phyloP scores from a whole-genome alignment of 1,140 invertebrate species.

The Hirudo medicinalis region DNA sequence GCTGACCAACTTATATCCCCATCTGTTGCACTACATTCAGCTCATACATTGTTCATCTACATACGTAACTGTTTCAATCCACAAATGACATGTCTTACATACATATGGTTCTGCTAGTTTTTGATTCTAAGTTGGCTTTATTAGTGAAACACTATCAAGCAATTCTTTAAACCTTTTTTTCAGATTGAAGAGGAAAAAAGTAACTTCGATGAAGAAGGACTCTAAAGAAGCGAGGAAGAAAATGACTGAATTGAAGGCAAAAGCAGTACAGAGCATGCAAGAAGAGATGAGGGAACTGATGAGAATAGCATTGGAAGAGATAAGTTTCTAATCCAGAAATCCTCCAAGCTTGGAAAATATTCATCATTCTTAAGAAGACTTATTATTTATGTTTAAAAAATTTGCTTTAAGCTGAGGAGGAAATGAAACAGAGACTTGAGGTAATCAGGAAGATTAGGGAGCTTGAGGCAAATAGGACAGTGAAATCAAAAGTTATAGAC shows the following conservation, averaged over 20 bases:
- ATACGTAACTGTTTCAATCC: background rate
- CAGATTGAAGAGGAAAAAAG: constrained; percentile 32
- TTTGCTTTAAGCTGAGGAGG: constrained; percentile 33
- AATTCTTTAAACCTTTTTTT: background rate
- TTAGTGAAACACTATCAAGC: background rate
- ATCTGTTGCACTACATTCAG: no score
- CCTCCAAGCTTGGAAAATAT: background rate
- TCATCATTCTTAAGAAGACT: background rate
- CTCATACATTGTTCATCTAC: no score
- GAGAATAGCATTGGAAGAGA: constrained; percentile 37
- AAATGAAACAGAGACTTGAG: constrained; percentile 39
- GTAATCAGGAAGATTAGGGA: constrained; percentile 40
- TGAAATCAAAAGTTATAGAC: constrained; percentile 36
- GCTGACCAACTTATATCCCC: no score
- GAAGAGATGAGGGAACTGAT: constrained; percentile 38
- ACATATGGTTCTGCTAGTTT: background rate
- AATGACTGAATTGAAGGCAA: constrained; percentile 36
- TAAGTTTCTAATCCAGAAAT: constrained; percentile 16
- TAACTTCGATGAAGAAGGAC: constrained; percentile 37
- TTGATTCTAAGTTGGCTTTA: background rate
- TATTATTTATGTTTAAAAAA: background rate
- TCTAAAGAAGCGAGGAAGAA: constrained; percentile 36
- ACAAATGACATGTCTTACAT: background rate
- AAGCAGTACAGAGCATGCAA: constrained; percentile 36
- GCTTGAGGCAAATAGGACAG: constrained; percentile 35